Evolutionary conservation across 2,113 vertebrate genomes (phyloP).

Genomic region (Anarrhichthys ocellatus): DNA sequence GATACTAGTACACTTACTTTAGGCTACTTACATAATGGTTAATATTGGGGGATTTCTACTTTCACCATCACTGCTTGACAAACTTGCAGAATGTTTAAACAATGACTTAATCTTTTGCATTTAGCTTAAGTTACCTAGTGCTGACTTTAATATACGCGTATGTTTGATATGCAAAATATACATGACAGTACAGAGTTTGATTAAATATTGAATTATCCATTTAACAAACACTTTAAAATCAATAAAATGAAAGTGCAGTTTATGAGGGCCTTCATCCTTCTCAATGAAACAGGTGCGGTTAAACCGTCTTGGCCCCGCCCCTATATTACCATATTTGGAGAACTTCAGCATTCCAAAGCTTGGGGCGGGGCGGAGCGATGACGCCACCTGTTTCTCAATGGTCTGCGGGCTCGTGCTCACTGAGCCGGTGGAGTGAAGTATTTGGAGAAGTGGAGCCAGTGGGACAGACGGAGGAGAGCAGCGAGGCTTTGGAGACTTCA

Average conservation of each 20-base stretch:
- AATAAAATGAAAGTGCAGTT: not conserved
- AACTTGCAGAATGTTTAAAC: not conserved
- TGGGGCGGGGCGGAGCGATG: constrained; percentile 57
- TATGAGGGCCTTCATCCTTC: constrained; percentile 6
- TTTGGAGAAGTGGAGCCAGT: constrained; percentile 17
- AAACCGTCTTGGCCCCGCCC: constrained; percentile 50
- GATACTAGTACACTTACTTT: not conserved
- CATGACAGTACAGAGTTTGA: not conserved
- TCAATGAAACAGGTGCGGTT: constrained; percentile 70
- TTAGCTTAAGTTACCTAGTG: not conserved
- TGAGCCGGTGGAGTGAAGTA: constrained; percentile 44
- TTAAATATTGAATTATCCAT: not conserved
- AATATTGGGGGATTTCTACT: not conserved
- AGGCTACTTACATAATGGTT: not conserved
- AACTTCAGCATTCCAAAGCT: constrained; percentile 76
- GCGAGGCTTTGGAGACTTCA: not conserved
- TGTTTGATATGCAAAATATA: too few relatives aligned
- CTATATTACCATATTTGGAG: constrained; percentile 56
- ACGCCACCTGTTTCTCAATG: constrained; percentile 83
- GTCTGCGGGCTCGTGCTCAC: constrained; percentile 47
- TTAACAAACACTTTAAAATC: not conserved
- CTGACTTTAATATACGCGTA: not conserved
- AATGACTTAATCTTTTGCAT: not conserved
- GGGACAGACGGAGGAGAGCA: constrained; percentile 29
- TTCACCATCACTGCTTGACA: not conserved